phyloP scores from a whole-genome alignment of 2,113 vertebrate species.

The Phyllostomus hastatus region DNA sequence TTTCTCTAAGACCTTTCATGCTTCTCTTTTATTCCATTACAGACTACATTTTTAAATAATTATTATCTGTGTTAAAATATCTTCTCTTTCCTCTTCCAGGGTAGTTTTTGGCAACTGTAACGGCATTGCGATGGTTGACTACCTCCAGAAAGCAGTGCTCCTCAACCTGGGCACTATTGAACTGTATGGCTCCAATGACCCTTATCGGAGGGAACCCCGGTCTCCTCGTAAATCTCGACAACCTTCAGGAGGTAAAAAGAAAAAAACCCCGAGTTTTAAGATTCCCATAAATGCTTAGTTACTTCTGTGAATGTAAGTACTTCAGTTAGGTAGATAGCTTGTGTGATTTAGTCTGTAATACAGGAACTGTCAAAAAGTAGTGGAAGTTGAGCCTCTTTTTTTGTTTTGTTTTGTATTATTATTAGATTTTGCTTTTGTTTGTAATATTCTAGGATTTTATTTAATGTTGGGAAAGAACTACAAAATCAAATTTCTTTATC shows the following conservation, averaged over 20 bases:
- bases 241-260: constrained; percentile 92
- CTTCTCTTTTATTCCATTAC: neutral
- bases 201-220: constrained; percentile 95
- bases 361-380: neutral
- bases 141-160: constrained; percentile 95
- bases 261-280: neutral
- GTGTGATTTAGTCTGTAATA: neutral
- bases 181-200: constrained; percentile 95
- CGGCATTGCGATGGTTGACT: constrained; percentile 97
- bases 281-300: neutral
- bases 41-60: neutral
- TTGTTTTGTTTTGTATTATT: neutral
- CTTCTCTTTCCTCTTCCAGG: constrained; percentile 76
- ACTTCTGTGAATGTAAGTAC: neutral
- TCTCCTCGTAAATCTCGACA: constrained; percentile 97
- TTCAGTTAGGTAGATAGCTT: neutral
- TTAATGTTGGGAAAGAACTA: neutral
- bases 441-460: neutral
- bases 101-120: constrained; percentile 99
- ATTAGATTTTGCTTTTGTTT: constrained; percentile 10
- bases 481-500: neutral
- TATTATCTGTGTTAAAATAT: neutral
- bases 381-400: neutral
- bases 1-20: neutral
- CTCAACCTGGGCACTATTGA: constrained; percentile 95